These are phyloP conservation scores for Synchiropus splendidus DNA, from an alignment of 2,113 vertebrate species.

Conservation along the genomic window DNA sequence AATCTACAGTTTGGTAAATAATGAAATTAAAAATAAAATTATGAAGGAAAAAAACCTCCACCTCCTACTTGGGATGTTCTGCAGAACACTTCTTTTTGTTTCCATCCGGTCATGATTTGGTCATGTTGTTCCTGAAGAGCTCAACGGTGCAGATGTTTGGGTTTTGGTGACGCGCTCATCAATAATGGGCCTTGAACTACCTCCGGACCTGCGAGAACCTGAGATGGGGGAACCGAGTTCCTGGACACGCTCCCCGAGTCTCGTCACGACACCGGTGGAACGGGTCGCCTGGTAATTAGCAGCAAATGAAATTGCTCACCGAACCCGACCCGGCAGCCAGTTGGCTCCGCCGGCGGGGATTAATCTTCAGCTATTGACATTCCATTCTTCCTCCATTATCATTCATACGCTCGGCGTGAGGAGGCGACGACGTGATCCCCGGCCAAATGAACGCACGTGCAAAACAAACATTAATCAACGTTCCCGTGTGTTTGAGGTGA, in stretches of 20 bases:
- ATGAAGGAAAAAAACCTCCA: too few relatives aligned
- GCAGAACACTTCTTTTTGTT: too few relatives aligned
- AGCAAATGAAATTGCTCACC: slow-evolving; percentile 68
- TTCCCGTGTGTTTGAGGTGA: slow-evolving; percentile 40
- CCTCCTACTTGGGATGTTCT: too few relatives aligned
- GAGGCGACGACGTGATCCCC: slow-evolving; percentile 53
- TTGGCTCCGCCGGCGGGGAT: slow-evolving; percentile 62
- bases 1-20: too few relatives aligned
- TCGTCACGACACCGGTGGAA: slow-evolving; percentile 60
- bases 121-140: too few relatives aligned
- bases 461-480: slow-evolving; percentile 67
- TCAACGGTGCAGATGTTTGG: too few relatives aligned
- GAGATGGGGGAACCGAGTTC: too few relatives aligned
- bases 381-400: slow-evolving; percentile 69
- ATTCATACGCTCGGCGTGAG: slow-evolving; percentile 66
- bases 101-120: too few relatives aligned
- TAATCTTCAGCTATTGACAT: slow-evolving; percentile 71
- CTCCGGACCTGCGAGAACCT: too few relatives aligned
- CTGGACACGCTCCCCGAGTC: slow-evolving; percentile 22
- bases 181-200: too few relatives aligned
- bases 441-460: slow-evolving; percentile 51
- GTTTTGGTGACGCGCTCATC: too few relatives aligned
- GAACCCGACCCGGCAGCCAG: slow-evolving; percentile 54
- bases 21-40: too few relatives aligned
- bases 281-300: slow-evolving; percentile 65